Conservation (phyloP, 2,888 invertebrate species). For the Eubasilissa splendida region DNA sequence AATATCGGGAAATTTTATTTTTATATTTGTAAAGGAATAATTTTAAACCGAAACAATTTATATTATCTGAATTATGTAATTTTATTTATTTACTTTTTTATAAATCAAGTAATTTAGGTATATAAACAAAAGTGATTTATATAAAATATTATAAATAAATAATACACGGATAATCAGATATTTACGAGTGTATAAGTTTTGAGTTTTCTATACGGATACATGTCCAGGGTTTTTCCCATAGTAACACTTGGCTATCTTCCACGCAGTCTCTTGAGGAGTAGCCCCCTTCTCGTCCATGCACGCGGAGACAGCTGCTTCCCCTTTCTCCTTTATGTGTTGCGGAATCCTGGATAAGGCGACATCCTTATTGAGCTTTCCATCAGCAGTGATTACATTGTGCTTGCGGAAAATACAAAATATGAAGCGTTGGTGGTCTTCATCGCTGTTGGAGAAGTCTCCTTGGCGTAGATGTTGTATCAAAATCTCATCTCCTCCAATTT, state of each 20-base stretch:
- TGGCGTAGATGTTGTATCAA: conserved; percentile 60
- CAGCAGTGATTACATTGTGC: conserved; percentile 49
- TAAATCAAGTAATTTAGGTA: no score
- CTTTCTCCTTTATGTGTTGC: conserved; percentile 41
- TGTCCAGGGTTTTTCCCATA: background rate
- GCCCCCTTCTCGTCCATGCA: conserved; percentile 43
- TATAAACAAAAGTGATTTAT: no score
- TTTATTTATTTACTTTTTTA: no score
- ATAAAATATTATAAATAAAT: no score
- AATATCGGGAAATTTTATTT: no score
- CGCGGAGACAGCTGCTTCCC: conserved; percentile 43
- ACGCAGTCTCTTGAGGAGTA: background rate
- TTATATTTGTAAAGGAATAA: no score
- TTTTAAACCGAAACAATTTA: no score
- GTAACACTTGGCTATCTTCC: background rate
- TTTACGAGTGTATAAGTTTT: no score
- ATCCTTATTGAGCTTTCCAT: conserved; percentile 52
- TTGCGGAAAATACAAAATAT: conserved; percentile 59
- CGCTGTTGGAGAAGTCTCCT: conserved; percentile 60
- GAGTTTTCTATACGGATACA: no score
- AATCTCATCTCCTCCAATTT: conserved; percentile 60
- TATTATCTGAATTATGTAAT: no score
- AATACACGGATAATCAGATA: no score
- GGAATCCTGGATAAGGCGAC: conserved; percentile 46
- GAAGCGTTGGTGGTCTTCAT: conserved; percentile 60